Conservation (phyloP, 2,888 invertebrate species). For the Calameuta idolon region DNA sequence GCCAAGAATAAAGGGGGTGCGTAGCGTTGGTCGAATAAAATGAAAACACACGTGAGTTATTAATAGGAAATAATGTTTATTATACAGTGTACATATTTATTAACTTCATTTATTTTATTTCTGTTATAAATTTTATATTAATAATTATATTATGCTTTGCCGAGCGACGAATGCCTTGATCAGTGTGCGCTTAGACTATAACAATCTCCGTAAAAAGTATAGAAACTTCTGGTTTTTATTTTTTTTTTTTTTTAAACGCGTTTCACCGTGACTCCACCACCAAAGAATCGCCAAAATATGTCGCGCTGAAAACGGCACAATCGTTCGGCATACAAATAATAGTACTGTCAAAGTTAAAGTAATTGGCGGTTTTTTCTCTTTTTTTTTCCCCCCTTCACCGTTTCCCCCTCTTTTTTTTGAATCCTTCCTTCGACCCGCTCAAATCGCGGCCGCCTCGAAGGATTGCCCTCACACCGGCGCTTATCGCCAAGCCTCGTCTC, state of each 20-base stretch:
- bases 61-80: slow-evolving; percentile 67
- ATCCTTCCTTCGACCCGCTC: slow-evolving; percentile 17
- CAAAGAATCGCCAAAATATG: slow-evolving; percentile 65
- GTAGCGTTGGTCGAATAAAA: neutral
- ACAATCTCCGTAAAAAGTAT: slow-evolving; percentile 67
- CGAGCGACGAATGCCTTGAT: slow-evolving; percentile 67
- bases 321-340: slow-evolving; percentile 67
- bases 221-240: slow-evolving; percentile 63
- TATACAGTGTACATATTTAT: slow-evolving; percentile 67
- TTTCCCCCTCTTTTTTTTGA: slow-evolving; percentile 10
- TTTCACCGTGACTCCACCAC: slow-evolving; percentile 52
- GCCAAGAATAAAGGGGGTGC: too few species aligned
- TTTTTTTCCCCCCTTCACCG: slow-evolving; percentile 22
- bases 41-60: slow-evolving; percentile 49
- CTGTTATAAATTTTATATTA: slow-evolving; percentile 67
- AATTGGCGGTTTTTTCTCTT: slow-evolving; percentile 58
- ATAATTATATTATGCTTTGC: slow-evolving; percentile 66
- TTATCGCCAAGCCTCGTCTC: neutral
- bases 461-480: slow-evolving; percentile 18
- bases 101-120: slow-evolving; percentile 67
- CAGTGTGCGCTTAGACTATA: slow-evolving; percentile 67
- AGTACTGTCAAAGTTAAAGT: slow-evolving; percentile 66
- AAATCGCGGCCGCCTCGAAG: slow-evolving; percentile 13
- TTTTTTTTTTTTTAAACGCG: slow-evolving; percentile 51
- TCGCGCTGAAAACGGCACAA: slow-evolving; percentile 66